These are phyloP conservation scores for Chesias legatella DNA, from an alignment of 2,888 invertebrate species.

Conservation along the genomic window DNA sequence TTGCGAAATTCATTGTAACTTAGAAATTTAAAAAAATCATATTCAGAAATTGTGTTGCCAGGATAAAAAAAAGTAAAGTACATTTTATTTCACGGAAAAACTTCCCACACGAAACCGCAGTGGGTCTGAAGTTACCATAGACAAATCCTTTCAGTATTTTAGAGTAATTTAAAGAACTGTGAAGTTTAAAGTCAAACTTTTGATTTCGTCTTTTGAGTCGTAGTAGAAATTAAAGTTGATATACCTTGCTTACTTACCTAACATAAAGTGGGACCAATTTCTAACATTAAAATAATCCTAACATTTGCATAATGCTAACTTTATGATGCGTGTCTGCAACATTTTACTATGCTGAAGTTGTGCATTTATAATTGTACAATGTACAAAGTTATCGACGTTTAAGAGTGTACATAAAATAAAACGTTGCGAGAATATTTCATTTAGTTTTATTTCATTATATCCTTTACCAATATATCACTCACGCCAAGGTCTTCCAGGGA, in stretches of 20 bases:
- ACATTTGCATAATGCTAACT: slow-evolving; percentile 50
- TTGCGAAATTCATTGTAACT: too few species aligned
- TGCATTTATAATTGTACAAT: slow-evolving; percentile 80
- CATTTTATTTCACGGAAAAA: too few species aligned
- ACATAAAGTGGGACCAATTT: slow-evolving; percentile 65
- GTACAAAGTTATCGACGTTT: slow-evolving; percentile 64
- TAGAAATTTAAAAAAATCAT: too few species aligned
- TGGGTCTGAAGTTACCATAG: slow-evolving; percentile 49
- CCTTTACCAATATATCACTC: background rate
- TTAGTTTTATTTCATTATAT: slow-evolving; percentile 28
- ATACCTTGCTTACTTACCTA: slow-evolving; percentile 42
- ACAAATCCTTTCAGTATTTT: slow-evolving; percentile 13
- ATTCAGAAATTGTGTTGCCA: too few species aligned
- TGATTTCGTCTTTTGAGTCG: too few species aligned
- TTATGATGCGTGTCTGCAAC: slow-evolving; percentile 53
- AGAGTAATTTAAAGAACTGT: slow-evolving; percentile 8
- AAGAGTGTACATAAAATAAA: slow-evolving; percentile 77
- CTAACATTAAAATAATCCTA: slow-evolving; percentile 39
- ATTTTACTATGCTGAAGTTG: slow-evolving; percentile 78
- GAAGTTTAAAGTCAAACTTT: background rate
- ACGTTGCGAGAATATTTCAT: slow-evolving; percentile 53
- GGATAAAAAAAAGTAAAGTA: too few species aligned
- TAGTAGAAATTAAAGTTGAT: background rate
- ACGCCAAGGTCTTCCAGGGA: too few species aligned
- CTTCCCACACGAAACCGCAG: slow-evolving; percentile 43